phyloP scores from a whole-genome alignment of 1,140 invertebrate species.

The Hypsibius dujardini region DNA sequence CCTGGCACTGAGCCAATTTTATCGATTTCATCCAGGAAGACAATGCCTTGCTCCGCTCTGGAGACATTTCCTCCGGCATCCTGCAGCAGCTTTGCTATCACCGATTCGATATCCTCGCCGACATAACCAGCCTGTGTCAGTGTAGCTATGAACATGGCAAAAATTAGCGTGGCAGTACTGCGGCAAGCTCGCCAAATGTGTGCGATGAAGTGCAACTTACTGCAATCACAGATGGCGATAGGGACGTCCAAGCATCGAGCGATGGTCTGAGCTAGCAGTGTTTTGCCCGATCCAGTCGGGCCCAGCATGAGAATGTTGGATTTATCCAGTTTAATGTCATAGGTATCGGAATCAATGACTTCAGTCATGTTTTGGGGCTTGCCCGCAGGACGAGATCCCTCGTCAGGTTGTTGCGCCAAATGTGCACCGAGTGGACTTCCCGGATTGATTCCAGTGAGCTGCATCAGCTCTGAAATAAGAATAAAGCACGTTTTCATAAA shows the following conservation, averaged over 20 bases:
- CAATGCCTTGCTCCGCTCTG: slow-evolving; percentile 86
- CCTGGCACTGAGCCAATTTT: slow-evolving; percentile 96
- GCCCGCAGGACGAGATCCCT: not conserved
- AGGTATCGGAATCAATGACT: slow-evolving; percentile 60
- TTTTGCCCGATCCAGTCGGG: slow-evolving; percentile 95
- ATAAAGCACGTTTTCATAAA: too few relatives aligned
- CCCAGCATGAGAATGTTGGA: slow-evolving; percentile 91
- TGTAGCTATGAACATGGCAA: too few relatives aligned
- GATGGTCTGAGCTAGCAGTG: slow-evolving; percentile 86
- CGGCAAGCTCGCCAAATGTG: too few relatives aligned
- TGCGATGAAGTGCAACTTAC: too few relatives aligned
- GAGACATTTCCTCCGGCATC: slow-evolving; percentile 93
- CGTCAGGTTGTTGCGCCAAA: slow-evolving; percentile 28
- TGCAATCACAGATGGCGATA: slow-evolving; percentile 98
- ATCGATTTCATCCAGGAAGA: slow-evolving; percentile 98
- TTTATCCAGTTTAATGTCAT: slow-evolving; percentile 81
- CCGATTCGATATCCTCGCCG: slow-evolving; percentile 98
- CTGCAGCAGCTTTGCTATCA: slow-evolving; percentile 91
- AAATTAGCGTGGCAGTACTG: too few relatives aligned
- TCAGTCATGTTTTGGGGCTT: slow-evolving; percentile 34
- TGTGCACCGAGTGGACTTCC: slow-evolving; percentile 36
- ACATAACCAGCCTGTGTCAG: slow-evolving; percentile 98
- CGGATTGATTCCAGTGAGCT: slow-evolving; percentile 60
- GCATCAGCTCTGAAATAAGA: slow-evolving; percentile 55
- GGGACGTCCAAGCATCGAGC: slow-evolving; percentile 77